These are phyloP conservation scores for Cerastoderma edule DNA, from an alignment of 2,888 invertebrate genomes.

Conservation along the genomic window DNA sequence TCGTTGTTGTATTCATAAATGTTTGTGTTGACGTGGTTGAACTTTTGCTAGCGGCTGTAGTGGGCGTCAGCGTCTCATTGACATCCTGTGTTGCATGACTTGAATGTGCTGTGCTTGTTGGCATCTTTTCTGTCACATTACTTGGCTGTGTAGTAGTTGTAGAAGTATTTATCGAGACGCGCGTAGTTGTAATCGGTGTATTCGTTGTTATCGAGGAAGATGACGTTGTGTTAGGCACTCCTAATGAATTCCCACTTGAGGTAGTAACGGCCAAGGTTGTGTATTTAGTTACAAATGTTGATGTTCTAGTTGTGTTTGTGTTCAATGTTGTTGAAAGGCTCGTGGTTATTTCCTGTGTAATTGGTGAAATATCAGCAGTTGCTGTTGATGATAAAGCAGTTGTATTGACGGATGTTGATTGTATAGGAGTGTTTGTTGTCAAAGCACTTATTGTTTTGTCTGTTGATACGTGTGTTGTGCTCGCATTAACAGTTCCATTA, in stretches of 20 bases:
- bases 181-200: not conserved
- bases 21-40: not conserved
- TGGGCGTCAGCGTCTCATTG: not conserved
- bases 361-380: not conserved
- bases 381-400: no score
- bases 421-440: not conserved
- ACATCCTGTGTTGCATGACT: not conserved
- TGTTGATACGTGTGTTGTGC: not conserved
- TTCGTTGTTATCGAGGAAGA: not conserved
- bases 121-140: not conserved
- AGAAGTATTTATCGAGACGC: not conserved
- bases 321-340: not conserved
- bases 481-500: not conserved
- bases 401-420: no score
- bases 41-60: not conserved
- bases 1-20: not conserved
- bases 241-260: not conserved
- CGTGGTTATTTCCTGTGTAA: no score
- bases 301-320: not conserved
- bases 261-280: not conserved
- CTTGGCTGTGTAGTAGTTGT: conserved; percentile 1
- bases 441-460: not conserved
- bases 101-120: conserved; percentile 14
- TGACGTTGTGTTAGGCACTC: not conserved
- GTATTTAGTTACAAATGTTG: not conserved